Base-by-base conservation (phyloP, 2,888 invertebrate species). In the Cartodere bifasciata region DNA sequence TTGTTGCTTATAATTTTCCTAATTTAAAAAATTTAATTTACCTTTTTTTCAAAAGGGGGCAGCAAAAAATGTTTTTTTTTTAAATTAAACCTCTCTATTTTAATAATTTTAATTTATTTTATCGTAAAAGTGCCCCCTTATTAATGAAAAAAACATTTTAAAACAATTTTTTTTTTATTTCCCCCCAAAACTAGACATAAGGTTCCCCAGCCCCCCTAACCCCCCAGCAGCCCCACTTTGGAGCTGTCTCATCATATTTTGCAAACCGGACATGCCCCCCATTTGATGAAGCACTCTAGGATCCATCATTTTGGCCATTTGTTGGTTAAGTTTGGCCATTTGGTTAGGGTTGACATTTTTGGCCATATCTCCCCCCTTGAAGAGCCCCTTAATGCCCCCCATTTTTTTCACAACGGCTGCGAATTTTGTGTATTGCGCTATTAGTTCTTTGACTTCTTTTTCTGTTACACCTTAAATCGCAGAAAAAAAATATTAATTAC, bases 261-360 rank as follows among this genome's bases (percentile, higher is more conserved):
- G 92, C 13, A 97, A 67, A 1, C 95, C 97, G 12, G 81, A 74
- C 76, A 95, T 90, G 13, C 97, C 97, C 45, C 95, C 94, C 94
- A 79, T 79, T 52, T 98, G 97, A 50, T 97, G 94, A 28, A 99
- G 66, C 43, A 99, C 90, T 35, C 94, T 70, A 0, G 98, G 98
- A 64, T 99, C 98, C 84, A 99, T 99, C 92, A 98, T 95, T 62
- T 90, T 92, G 4, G 97, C 95, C 94, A 99, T 97, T 65, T 98
- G 95, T 61, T 95, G 94, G 62, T 98, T 97, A 6, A 99, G 69
- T 63, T 95, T 95, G 1, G 91, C 88, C 92, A 99, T 97, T 67
- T 99, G 97, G 17, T 81, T 81, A 43, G 88, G 92, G 62, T 98
- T 98, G 0, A 99, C 92, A 62, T 98, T 98, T 62, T 95, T 97